Base-by-base conservation (phyloP, 2,888 invertebrate species). In the Teinopalpus imperialis region DNA sequence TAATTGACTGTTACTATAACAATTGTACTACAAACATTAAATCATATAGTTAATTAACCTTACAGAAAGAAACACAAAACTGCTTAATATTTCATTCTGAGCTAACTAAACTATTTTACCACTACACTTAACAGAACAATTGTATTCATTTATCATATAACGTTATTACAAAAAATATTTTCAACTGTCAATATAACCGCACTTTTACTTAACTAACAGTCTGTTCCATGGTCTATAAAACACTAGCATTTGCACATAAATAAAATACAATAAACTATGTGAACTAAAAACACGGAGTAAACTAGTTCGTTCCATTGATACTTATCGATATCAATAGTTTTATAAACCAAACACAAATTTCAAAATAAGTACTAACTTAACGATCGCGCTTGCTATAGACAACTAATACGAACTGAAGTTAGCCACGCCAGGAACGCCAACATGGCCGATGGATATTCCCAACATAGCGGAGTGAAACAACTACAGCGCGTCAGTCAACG, bases 291-390 rank as follows among this genome's bases (percentile, higher is more conserved):
- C 32, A 53, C 27, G 7, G 23, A 43, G 46, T 39, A 49, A 48
- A 42, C 21, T 59, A 56, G 48, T 63, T 52, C 58, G 56, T 69
- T 75, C 66, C 74, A 82, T 81, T 79, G 63, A 73, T 62, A 54
- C 70, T 67, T 51, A 54, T 49, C 23, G 43, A 55, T 61, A 59
- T 49, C 47, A 46, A 54, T 58, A 52, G 53, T 53, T 56, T 63
- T 48, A 52, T 59, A 56, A 58, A 43, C 57, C 59, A 50, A 48
- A 44, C 61, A 63, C 58, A 71, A 73, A 69, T 50, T 69, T 76
- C 79, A 69, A 80, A 78, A 80, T 77, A 73, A 78, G 69, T 77
- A 77, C 75, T 81, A 81, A 74, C 66, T 59, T 77, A 81, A 81
- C 80, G 82, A 77, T 72, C 65, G 69, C 67, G 63, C 37, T 29